Conservation (phyloP, 2,113 vertebrate species). For the Rattus norvegicus region GRCr8 NC_086022.1:115474501-115475000, state of each 20-base stretch:
- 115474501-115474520: too few relatives aligned
- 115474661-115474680: not conserved
- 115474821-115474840: not conserved
- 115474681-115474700: not conserved
- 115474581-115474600: not conserved
- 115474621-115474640: not conserved
- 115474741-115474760: not conserved
- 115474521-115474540: too few relatives aligned
- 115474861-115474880: not conserved
- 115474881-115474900: not conserved
- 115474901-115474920: not conserved
- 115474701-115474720: not conserved
- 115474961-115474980: rapidly evolving
- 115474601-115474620: not conserved
- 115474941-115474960: not conserved
- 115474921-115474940: not conserved
- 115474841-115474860: not conserved
- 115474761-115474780: not conserved
- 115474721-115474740: not conserved
- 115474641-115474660: not conserved
- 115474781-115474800: not conserved
- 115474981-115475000: not conserved
- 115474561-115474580: not conserved
- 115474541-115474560: not conserved
- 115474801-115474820: not conserved